Conservation (phyloP, 1,140 invertebrate genomes). For the Trichonephila clavata region DNA sequence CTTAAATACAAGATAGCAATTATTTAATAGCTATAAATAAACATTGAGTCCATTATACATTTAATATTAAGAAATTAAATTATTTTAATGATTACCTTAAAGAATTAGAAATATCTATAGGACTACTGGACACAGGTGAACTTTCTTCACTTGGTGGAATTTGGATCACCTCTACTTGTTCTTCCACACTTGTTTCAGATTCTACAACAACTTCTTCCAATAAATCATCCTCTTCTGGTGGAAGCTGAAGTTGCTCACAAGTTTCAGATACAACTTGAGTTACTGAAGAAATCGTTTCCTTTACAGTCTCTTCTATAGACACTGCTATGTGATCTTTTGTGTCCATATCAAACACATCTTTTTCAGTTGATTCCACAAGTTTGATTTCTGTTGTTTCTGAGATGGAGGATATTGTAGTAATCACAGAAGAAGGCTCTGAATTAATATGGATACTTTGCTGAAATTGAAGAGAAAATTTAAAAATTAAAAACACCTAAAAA, state of each 20-base stretch:
- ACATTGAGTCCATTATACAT: no score
- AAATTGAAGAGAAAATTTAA: neutral
- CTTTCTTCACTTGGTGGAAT: constrained; percentile 46
- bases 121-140: constrained; percentile 44
- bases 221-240: neutral
- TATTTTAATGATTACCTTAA: neutral
- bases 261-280: constrained; percentile 28
- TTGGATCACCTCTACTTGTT: constrained; percentile 4
- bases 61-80: no score
- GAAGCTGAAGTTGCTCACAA: neutral
- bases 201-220: constrained; percentile 62
- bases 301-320: constrained; percentile 44
- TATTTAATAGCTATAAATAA: no score
- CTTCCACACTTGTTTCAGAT: constrained; percentile 1
- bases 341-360: neutral
- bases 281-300: constrained; percentile 36
- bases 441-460: neutral
- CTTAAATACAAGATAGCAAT: no score
- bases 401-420: neutral
- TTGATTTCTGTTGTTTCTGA: neutral
- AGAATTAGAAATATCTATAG: constrained; percentile 45
- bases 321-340: neutral
- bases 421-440: neutral
- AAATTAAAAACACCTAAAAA: neutral
- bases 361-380: constrained; percentile 27